phyloP scores from a whole-genome alignment of 2,113 vertebrate species.

The Apistogramma diplotaenia region DNA sequence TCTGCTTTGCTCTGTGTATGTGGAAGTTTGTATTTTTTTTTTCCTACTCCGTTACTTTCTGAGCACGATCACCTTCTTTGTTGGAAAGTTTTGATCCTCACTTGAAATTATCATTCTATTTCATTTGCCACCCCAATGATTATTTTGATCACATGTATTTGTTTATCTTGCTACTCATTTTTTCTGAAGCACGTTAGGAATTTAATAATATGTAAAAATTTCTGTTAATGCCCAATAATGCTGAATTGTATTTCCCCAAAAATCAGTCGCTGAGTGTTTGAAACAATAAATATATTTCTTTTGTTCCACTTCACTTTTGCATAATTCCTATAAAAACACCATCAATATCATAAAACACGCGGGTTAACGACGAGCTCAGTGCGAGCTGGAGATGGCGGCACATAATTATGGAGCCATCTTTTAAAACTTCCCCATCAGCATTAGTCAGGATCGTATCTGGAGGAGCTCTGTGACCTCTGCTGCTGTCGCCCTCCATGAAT shows the following conservation, averaged over 20 bases:
- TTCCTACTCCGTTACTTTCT: conserved; percentile 21
- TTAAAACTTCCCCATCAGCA: conserved; percentile 59
- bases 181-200: too few species aligned
- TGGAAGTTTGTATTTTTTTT: too few species aligned
- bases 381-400: conserved; percentile 37
- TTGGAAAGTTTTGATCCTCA: conserved; percentile 12
- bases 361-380: background rate
- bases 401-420: conserved; percentile 55
- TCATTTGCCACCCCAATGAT: background rate
- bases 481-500: conserved; percentile 71
- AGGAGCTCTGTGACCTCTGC: conserved; percentile 69
- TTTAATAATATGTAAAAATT: too few species aligned
- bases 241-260: background rate
- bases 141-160: background rate
- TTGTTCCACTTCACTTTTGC: background rate
- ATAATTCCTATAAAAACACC: conserved; percentile 14
- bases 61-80: conserved; percentile 24
- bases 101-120: conserved; percentile 18
- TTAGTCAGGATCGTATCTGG: conserved; percentile 67
- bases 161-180: background rate
- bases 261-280: background rate
- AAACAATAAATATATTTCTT: background rate
- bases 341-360: background rate
- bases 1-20: too few species aligned
- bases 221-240: background rate